Evolutionary conservation across 2,888 invertebrate genomes (phyloP), one percentile per base, ranked within the genome.

Genomic region (Dione juno): DNA sequence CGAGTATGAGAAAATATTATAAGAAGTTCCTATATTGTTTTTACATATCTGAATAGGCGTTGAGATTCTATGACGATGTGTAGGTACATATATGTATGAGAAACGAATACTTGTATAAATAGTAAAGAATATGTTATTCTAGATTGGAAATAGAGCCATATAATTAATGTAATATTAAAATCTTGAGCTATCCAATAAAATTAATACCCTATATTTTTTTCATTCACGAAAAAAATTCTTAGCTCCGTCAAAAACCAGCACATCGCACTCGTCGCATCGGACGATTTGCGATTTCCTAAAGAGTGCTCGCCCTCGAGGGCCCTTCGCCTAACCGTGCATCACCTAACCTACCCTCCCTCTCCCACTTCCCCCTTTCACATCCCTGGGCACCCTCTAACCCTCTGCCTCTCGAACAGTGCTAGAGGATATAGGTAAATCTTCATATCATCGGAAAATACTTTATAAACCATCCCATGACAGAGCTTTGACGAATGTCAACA

Each of bases 221-320:
- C 19, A 9, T 37, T 9, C 64, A 70, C 74, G 58, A 57, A 48
- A 61, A 65, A 54, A 64, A 65, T 74, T 74, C 71, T 48, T 69
- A 67, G 43, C 70, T 74, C 74, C 67, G 67, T 54, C 16, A 11
- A 57, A 71, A 70, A 75, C 76, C 66, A 75, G 75, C 73, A 73
- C 75, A 74, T 70, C 74, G 61, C 74, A 74, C 77, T 79, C 72
- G 77, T 68, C 57, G 72, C 69, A 68, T 71, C 75, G 75, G 77
- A 77, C 86, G 80, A 80, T 78, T 80, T 79, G 77, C 78, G 78
- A 78, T 78, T 78, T 78, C 73, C 76, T 75, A 74, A 78, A 90
- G 90, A 85, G 89, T 87, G 82, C 89, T 89, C 81, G 69, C 72
- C 74, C 76, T 78, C 77, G 76, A 90, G 90, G 78, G 83, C 83